These are phyloP conservation scores for Acleris laterana DNA, from an alignment of 2,888 invertebrate genomes.

Conservation along the genomic window DNA sequence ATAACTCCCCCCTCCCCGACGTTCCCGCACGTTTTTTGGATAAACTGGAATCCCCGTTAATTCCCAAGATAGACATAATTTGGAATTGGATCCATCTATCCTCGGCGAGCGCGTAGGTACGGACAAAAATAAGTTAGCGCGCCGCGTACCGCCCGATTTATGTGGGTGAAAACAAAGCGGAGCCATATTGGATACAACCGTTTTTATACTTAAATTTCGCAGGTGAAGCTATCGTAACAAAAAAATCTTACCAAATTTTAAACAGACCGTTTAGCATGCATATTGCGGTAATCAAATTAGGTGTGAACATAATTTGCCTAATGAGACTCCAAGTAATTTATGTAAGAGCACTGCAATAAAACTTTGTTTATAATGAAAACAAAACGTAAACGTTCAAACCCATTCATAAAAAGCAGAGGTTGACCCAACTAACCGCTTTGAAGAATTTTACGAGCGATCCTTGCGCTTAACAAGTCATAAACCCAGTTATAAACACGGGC, in stretches of 20 bases:
- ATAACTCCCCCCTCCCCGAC: conserved; percentile 70
- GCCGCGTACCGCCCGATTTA: conserved; percentile 67
- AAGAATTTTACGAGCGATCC: conserved; percentile 79
- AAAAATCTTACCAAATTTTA: not conserved
- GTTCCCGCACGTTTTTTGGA: conserved; percentile 75
- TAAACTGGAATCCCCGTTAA: conserved; percentile 84
- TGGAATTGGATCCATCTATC: conserved; percentile 86
- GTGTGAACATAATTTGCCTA: conserved; percentile 22
- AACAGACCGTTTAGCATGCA: not conserved
- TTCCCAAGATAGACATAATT: conserved; percentile 86
- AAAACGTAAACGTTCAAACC: conserved; percentile 24
- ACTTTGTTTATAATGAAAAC: conserved; percentile 27
- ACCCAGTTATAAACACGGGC: conserved; percentile 75
- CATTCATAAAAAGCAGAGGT: conserved; percentile 45
- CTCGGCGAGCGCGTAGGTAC: conserved; percentile 63
- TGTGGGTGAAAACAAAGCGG: conserved; percentile 74
- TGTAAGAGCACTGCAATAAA: conserved; percentile 18
- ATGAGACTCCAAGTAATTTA: conserved; percentile 21
- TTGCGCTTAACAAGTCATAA: conserved; percentile 81
- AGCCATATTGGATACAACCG: conserved; percentile 51
- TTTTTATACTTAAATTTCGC: conserved; percentile 49
- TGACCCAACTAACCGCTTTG: conserved; percentile 60
- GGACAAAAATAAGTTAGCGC: conserved; percentile 80
- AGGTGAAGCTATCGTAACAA: conserved; percentile 8
- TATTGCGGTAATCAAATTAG: conserved; percentile 4